These are phyloP conservation scores for Daubentonia madagascariensis DNA, from an alignment of 2,113 vertebrate genomes.

Conservation along the genomic window DNA sequence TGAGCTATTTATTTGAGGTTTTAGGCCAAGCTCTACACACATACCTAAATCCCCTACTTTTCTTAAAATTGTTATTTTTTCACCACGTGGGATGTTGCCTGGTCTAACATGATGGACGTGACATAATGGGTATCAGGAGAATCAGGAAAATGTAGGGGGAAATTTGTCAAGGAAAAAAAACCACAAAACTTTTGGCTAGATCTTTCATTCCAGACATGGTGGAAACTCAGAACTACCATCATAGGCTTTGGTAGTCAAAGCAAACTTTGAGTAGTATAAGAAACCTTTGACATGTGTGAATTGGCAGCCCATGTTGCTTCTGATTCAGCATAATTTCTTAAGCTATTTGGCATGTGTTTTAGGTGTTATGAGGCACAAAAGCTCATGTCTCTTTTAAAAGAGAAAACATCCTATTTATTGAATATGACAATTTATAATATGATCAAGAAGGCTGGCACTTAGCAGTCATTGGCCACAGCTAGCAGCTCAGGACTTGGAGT, in stretches of 20 bases:
- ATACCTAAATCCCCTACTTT: constrained; percentile 4
- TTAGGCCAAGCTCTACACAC: not conserved
- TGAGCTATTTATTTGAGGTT: not conserved
- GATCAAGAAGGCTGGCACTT: not conserved
- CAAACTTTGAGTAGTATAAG: constrained; percentile 62
- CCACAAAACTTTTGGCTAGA: constrained; percentile 19
- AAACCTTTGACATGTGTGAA: not conserved
- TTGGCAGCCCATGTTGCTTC: not conserved
- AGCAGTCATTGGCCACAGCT: not conserved
- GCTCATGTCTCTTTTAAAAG: not conserved
- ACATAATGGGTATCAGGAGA: constrained; percentile 20
- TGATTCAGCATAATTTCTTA: constrained; percentile 60
- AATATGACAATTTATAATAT: not conserved
- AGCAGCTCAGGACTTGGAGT: not conserved
- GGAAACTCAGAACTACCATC: constrained; percentile 29
- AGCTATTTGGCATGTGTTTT: constrained; percentile 30
- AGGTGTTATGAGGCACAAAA: constrained; percentile 31
- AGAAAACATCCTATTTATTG: not conserved
- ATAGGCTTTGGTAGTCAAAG: constrained; percentile 48
- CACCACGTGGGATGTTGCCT: not conserved
- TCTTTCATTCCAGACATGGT: constrained; percentile 43
- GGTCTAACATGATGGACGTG: constrained; percentile 44
- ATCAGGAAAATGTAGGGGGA: constrained; percentile 26
- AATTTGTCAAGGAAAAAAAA: constrained; percentile 11
- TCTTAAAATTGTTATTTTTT: constrained; percentile 48